Evolutionary conservation across 2,113 vertebrate species (phyloP).

Genomic region (Tamias sibiricus): DNA sequence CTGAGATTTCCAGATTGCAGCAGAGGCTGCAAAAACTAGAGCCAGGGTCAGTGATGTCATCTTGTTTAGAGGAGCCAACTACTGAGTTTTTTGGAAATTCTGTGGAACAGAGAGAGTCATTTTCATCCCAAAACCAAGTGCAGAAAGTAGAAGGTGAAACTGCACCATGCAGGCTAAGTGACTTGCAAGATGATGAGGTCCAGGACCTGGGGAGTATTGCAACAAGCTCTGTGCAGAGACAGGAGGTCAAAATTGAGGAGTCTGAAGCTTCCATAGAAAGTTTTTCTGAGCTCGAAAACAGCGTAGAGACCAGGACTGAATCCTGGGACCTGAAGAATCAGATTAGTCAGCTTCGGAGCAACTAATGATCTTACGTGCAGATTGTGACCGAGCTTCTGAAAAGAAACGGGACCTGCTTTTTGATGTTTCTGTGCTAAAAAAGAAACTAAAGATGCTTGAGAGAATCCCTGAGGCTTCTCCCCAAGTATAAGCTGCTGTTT

Average conservation of each 20-base stretch:
- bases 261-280: constrained; percentile 73
- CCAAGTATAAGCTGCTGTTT: constrained; percentile 10
- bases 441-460: constrained; percentile 78
- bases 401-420: constrained; percentile 77
- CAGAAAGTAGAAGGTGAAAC: neutral
- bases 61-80: constrained; percentile 12
- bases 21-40: constrained; percentile 66
- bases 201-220: neutral
- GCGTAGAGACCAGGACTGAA: constrained; percentile 65
- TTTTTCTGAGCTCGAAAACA: constrained; percentile 75
- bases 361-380: constrained; percentile 62
- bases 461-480: constrained; percentile 54
- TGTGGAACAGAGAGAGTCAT: neutral
- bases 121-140: neutral
- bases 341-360: constrained; percentile 58
- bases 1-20: constrained; percentile 80
- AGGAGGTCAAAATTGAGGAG: constrained; percentile 63
- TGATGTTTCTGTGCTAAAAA: constrained; percentile 70
- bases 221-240: neutral
- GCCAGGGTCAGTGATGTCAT: neutral
- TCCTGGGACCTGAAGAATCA: constrained; percentile 41
- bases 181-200: neutral
- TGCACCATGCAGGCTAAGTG: rapidly evolving
- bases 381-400: constrained; percentile 67
- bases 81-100: constrained; percentile 23